Evolutionary conservation across 2,888 invertebrate species (phyloP).

Genomic region (Chrysolina americana): DNA sequence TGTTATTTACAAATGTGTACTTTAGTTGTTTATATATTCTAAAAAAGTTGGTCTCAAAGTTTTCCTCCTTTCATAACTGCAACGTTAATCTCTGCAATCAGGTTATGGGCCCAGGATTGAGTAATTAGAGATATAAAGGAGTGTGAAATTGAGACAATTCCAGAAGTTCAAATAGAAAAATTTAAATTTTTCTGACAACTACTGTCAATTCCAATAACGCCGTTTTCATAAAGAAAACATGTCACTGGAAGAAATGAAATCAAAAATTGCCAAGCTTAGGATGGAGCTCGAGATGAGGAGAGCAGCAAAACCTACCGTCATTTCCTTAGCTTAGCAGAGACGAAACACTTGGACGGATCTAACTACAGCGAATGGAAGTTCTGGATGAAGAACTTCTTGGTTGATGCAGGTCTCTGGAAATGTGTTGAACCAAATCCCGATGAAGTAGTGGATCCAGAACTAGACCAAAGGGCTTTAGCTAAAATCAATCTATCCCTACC

Average conservation of each 20-base stretch:
- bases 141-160: background rate
- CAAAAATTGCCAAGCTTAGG: background rate
- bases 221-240: background rate
- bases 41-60: too few species aligned
- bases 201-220: background rate
- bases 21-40: too few species aligned
- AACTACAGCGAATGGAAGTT: slow-evolving; percentile 10
- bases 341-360: slow-evolving; percentile 4
- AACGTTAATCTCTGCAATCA: slow-evolving; percentile 13
- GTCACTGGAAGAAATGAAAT: slow-evolving; percentile 3
- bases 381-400: slow-evolving; percentile 1
- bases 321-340: background rate
- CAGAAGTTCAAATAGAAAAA: background rate
- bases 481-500: background rate
- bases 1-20: too few species aligned
- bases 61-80: too few species aligned
- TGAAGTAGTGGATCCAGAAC: background rate
- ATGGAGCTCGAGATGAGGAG: background rate
- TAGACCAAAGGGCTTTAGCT: background rate
- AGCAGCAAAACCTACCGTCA: background rate
- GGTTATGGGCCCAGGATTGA: slow-evolving; percentile 14
- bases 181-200: background rate
- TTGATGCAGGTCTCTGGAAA: slow-evolving; percentile 3
- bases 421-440: background rate
- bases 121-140: background rate